These are phyloP conservation scores for Biston stratarius DNA, from an alignment of 2,888 invertebrate species.

Conservation along the genomic window DNA sequence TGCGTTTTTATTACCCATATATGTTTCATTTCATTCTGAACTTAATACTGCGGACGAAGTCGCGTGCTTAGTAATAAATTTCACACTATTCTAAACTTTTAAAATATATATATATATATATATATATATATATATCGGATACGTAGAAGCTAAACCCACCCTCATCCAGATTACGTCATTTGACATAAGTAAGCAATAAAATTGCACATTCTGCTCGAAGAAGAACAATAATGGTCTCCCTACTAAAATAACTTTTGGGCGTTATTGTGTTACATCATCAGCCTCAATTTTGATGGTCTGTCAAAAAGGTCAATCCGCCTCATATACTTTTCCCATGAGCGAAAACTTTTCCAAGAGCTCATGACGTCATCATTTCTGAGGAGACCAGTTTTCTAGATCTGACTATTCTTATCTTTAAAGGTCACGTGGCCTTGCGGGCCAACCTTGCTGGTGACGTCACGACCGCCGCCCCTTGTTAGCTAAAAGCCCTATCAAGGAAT, in stretches of 20 bases:
- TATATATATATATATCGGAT: too few relatives aligned
- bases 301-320: not conserved
- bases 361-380: slow-evolving; percentile 6
- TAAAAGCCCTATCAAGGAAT: slow-evolving; percentile 52
- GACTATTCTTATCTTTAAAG: slow-evolving; percentile 28
- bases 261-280: not conserved
- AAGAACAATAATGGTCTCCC: not conserved
- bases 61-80: too few relatives aligned
- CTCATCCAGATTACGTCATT: too few relatives aligned
- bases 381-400: slow-evolving; percentile 9
- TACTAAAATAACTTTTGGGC: not conserved
- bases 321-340: not conserved
- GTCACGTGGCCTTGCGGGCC: slow-evolving; percentile 35
- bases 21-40: too few relatives aligned
- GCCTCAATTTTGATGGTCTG: not conserved
- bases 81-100: too few relatives aligned
- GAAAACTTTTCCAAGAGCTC: not conserved
- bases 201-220: too few relatives aligned
- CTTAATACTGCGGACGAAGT: too few relatives aligned
- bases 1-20: too few relatives aligned
- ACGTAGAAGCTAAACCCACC: too few relatives aligned
- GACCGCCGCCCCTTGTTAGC: slow-evolving; percentile 53
- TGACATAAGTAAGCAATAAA: too few relatives aligned
- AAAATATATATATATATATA: too few relatives aligned
- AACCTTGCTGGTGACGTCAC: slow-evolving; percentile 53